Evolutionary conservation across 2,888 invertebrate genomes (phyloP), one percentile per base, ranked within the genome.

Genomic region (Netelia inedita): DNA sequence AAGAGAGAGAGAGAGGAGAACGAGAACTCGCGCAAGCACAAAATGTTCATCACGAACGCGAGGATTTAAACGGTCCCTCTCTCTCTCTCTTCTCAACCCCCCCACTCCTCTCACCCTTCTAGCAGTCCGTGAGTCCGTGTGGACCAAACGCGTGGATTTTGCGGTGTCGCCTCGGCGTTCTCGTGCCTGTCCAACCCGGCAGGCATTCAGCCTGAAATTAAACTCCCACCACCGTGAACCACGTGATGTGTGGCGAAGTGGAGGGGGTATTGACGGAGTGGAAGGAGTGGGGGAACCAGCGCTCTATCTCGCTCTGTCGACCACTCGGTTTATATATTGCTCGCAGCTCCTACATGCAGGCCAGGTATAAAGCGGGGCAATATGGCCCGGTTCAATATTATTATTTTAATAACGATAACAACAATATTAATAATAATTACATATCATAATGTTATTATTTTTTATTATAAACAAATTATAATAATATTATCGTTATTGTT

Each of bases 191-290:
- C 82, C 76, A 82, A 71, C 74, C 81, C 59, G 82, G 76, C 84
- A 85, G 83, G 86, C 79, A 87, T 89, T 88, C 87, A 84, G 87
- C 86, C 87, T 87, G 88, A 88, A 90, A 90, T 90, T 90, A 90
- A 90, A 90, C 88, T 88, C 86, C 87, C 83, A 85, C 83, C 80
- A 74, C 53, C 81, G 23, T 59, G 46, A 46, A 63, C 75, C 69
- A 69, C 69, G 66, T 50, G 41, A 53, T 78, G 68, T 46, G 59
- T 57, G 68, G 21, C 8, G 23, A 50, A 16, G 43, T 14, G 2
- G 46, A n/a, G 53, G 53, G 53, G 53, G 53, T n/a, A 53, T 53
- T 53, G n/a, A 11, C 53, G 53, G 35, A 35, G 35, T 35, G 35
- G 35, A 35, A 35, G 6, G 75, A 66, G 55, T 57, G 43, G 35